Evolutionary conservation across 2,113 vertebrate species (phyloP).

Genomic region (Centrocercus urophasianus): DNA sequence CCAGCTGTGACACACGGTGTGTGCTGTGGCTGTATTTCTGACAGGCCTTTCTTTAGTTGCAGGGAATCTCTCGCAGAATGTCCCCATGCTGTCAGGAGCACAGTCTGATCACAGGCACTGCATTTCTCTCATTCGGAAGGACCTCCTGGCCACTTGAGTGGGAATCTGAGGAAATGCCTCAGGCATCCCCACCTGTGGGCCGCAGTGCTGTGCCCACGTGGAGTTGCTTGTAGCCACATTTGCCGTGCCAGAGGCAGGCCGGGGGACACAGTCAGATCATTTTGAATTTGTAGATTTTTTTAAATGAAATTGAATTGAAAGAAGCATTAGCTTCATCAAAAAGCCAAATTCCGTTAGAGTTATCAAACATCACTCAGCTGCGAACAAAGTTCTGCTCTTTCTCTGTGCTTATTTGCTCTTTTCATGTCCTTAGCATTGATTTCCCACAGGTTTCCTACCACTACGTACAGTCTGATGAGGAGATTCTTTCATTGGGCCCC

Average conservation of each 20-base stretch:
- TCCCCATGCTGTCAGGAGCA: not conserved
- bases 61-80: not conserved
- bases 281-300: conserved; percentile 57
- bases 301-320: conserved; percentile 71
- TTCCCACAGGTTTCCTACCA: not conserved
- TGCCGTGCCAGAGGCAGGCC: conserved; percentile 27
- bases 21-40: not conserved
- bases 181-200: not conserved
- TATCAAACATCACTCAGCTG: not conserved
- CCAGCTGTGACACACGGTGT: not conserved
- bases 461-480: not conserved
- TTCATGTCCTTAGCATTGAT: not conserved
- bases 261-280: not conserved
- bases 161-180: not conserved
- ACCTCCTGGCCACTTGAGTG: not conserved
- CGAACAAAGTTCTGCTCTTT: not conserved
- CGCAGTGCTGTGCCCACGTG: not conserved
- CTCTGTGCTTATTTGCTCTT: not conserved
- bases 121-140: not conserved
- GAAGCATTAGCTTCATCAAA: conserved; percentile 52
- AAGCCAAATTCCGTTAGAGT: not conserved
- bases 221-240: conserved; percentile 41
- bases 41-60: not conserved
- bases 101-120: not conserved
- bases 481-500: not conserved